Evolutionary conservation across 2,888 invertebrate genomes (phyloP), one percentile per base, ranked within the genome.

Genomic region (Quadroppia sp.): DNA sequence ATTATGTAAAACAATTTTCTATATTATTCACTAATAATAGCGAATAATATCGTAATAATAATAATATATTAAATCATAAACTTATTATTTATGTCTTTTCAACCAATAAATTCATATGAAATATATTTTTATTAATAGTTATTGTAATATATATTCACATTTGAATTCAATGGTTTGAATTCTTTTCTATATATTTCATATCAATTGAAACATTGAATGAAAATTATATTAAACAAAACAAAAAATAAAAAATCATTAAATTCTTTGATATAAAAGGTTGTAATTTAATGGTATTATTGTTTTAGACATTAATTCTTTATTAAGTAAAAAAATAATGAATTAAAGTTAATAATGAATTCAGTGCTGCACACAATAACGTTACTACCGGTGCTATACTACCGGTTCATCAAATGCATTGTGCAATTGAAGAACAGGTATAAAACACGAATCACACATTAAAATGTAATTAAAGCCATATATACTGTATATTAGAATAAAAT

Each of bases 371-470:
- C 59, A 23, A 23, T 3, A 2, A 28, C 15, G 23, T 13, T 15
- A 17, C 6, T 23, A 50, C 20, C 20, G 15, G 20, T 50, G 50
- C 11, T 45, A 45, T 50, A 23, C 20, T 23, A 50, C 20, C 23
- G 20, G 20, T 17, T 45, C 45, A 17, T 45, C 6, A 3, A 45
- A 15, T 45, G 17, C 17, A 56, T 56, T 9, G 23, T 9, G 15
- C 13, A 9, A 28, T 59, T 32, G 59, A 59, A 30, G 59, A 59
- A 59, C 59, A 59, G 6, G 28, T 6, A 59, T 28, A 28, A 30
- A 59, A 59, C 59, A 59, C 59, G 59, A 59, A 30, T 59, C 30
- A 30, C 59, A 32, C 59, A 59, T 59, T 59, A 59, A 59, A 59
- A 30, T 20, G 15, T 59, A 59, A 59, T 59, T 59, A 59, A 59